Evolutionary conservation across 2,888 invertebrate genomes (phyloP).

Genomic region (Dysmachus trigonus): DNA sequence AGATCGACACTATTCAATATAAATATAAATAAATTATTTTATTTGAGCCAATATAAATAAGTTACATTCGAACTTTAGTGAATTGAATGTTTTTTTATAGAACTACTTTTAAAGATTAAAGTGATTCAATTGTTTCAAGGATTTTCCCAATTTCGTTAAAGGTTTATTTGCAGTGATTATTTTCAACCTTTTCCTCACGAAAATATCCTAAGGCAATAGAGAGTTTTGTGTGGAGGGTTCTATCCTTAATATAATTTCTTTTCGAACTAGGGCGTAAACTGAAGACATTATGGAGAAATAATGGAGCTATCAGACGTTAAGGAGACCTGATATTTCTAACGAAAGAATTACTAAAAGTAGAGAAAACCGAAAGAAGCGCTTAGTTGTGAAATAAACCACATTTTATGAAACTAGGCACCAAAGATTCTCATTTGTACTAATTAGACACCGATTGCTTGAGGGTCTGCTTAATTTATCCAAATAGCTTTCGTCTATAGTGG

Average conservation of each 20-base stretch:
- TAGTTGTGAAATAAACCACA: neutral
- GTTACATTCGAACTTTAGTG: neutral
- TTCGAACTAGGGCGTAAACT: neutral
- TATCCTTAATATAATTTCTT: neutral
- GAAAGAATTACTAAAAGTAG: conserved; percentile 10
- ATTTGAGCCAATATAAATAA: no score
- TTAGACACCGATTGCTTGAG: conserved; percentile 19
- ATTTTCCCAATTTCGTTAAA: neutral
- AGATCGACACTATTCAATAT: no score
- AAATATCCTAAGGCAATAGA: neutral
- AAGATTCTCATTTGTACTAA: conserved; percentile 8
- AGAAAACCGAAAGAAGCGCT: neutral
- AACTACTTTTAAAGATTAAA: neutral
- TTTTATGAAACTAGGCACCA: neutral
- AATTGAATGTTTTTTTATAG: neutral
- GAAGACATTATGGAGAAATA: neutral
- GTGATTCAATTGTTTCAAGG: neutral
- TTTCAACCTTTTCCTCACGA: neutral
- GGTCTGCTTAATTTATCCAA: neutral
- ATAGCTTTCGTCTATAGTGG: neutral
- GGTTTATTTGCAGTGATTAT: neutral
- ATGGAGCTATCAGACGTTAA: neutral
- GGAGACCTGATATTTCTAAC: neutral
- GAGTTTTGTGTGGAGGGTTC: neutral
- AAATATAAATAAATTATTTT: no score